These are phyloP conservation scores for Hydrolagus affinis DNA, from an alignment of 2,113 vertebrate genomes.

Conservation along the genomic window DNA sequence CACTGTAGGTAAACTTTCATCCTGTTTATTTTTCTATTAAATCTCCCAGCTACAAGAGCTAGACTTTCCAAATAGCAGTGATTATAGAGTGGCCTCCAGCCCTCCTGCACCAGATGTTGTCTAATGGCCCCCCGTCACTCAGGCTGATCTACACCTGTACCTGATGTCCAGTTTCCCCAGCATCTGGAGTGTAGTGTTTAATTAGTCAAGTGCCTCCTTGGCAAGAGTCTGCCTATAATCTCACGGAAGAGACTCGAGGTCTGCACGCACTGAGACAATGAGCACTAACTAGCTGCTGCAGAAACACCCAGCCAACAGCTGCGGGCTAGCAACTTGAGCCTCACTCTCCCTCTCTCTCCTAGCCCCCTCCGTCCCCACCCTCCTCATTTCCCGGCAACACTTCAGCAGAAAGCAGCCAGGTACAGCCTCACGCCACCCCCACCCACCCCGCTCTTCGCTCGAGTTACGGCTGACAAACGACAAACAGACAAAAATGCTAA, in stretches of 20 bases:
- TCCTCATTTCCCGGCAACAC: too few relatives aligned
- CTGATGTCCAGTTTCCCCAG: not conserved
- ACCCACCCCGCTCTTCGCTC: not conserved
- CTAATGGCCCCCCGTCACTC: not conserved
- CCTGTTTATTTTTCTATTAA: not conserved
- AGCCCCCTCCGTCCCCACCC: too few relatives aligned
- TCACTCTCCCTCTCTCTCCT: too few relatives aligned
- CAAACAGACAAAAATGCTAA: too few relatives aligned
- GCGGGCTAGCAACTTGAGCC: not conserved
- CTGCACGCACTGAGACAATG: not conserved
- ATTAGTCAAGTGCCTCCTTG: not conserved
- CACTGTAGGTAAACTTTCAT: not conserved
- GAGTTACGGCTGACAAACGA: not conserved
- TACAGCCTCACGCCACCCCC: not conserved
- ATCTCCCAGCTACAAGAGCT: conserved; percentile 4
- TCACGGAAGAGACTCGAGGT: not conserved
- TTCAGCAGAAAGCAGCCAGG: not conserved
- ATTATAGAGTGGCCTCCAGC: conserved; percentile 7
- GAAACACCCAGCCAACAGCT: too few relatives aligned
- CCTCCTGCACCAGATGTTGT: not conserved
- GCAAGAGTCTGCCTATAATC: not conserved
- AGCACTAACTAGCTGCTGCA: not conserved
- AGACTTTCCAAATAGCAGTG: conserved; percentile 7
- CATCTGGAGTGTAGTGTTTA: not conserved
- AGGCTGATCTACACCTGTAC: conserved; percentile 15